Evolutionary conservation across 1,140 invertebrate species (phyloP), one percentile per base, ranked within the genome.

Genomic region (Agrypnia vestita): DNA sequence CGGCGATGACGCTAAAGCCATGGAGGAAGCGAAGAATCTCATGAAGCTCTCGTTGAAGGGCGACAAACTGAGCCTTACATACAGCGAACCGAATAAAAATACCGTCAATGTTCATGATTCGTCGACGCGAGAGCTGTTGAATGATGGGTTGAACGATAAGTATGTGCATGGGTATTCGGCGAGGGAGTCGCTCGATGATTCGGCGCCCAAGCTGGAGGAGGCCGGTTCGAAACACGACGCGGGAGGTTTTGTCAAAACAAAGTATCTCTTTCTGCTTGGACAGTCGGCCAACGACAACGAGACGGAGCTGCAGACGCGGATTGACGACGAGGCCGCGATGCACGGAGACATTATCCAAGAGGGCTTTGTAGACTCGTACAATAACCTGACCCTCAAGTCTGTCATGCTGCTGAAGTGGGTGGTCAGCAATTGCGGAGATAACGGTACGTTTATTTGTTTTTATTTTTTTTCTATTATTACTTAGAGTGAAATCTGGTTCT

Each of bases 351-450:
- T 99, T n/a, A 94, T 99, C 51, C 95, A 97, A 88, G 96, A 97
- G 86, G 92, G 93, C 72, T 98, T 97, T 85, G 85, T 94, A 11
- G 97, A 99, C 86, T 94, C 94, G 0, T 98, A 98, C 86, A 95
- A 96, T 86, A 98, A 99, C 91, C 89, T 98, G 67, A 98, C 97
- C 0, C 86, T 98, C 8, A 98, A 98, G 86, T 95, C 94, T 15
- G 92, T 96, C 13, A 94, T 96, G 92, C 91, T 96, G 87, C 87
- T 97, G 55, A 97, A 97, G 86, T 96, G 95, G 93, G 92, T 95
- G 7, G 92, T 88, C 0, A 89, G 88, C 9, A 91, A 92, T 81
- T 96, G 95, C 85, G 86, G 88, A 61, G 86, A 88, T 15, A 89
- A 85, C 10, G 85, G 85, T 47, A 84, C 84, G 25, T 59, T 0